Evolutionary conservation across 2,113 vertebrate species (phyloP).

Genomic region (Stigmatopora argus): DNA sequence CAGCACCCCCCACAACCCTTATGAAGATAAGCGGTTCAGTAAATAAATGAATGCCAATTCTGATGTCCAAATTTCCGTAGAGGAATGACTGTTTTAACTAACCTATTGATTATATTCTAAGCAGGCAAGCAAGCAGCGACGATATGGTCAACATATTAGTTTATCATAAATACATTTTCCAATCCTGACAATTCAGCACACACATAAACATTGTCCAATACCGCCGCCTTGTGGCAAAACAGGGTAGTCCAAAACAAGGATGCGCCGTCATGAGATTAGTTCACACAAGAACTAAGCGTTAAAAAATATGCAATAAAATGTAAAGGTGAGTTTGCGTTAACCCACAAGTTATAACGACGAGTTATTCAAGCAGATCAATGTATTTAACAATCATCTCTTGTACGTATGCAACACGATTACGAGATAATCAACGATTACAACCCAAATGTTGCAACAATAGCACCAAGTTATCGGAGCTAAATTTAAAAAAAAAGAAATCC

Average conservation of each 20-base stretch:
- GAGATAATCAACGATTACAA: not conserved
- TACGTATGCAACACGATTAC: not conserved
- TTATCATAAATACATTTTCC: no score
- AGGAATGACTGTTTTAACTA: not conserved
- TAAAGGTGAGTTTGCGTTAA: no score
- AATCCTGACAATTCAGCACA: no score
- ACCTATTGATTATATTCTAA: not conserved
- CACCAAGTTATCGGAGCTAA: not conserved
- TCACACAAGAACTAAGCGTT: not conserved
- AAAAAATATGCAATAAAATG: not conserved
- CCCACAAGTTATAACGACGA: not conserved
- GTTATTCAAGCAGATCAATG: not conserved
- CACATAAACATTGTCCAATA: not conserved
- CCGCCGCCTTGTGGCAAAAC: constrained; percentile 27
- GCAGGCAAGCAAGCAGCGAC: not conserved
- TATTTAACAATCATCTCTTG: not conserved
- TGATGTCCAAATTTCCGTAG: not conserved
- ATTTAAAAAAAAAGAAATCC: not conserved
- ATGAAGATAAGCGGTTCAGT: no score
- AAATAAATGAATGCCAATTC: no score
- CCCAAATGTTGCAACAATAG: not conserved
- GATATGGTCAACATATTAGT: not conserved
- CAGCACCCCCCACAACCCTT: no score
- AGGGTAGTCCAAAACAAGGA: not conserved
- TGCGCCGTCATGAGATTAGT: not conserved